These are phyloP conservation scores for Harpagus bidentatus DNA, from an alignment of 2,113 vertebrate species.

Conservation along the genomic window DNA sequence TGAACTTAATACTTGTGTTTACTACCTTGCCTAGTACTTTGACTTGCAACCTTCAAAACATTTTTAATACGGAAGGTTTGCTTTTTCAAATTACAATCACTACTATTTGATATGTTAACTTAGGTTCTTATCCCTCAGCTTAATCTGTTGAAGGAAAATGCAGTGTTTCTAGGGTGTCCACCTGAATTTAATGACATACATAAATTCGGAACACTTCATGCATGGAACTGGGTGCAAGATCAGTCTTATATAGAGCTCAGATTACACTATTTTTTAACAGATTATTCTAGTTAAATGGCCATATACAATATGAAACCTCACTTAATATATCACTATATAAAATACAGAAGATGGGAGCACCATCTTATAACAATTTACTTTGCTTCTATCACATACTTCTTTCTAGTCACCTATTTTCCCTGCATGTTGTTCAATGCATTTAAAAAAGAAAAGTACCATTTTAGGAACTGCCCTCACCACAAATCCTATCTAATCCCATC, in stretches of 20 bases:
- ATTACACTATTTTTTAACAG: neutral
- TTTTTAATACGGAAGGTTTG: neutral
- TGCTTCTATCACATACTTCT: neutral
- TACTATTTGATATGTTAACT: neutral
- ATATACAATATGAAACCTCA: neutral
- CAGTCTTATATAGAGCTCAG: neutral
- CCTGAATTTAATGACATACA: neutral
- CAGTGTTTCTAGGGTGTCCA: neutral
- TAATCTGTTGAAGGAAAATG: neutral
- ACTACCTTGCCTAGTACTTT: neutral
- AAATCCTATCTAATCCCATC: neutral
- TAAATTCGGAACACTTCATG: neutral
- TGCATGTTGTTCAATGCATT: fast-evolving
- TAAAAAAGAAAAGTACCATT: neutral
- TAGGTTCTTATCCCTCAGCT: neutral
- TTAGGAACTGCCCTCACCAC: neutral
- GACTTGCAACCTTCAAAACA: neutral
- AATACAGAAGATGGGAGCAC: neutral
- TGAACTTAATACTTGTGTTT: neutral
- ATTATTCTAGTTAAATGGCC: neutral
- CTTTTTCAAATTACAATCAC: neutral
- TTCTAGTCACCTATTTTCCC: neutral
- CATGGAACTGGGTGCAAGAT: neutral
- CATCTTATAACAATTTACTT: neutral
- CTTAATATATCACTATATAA: neutral